Base-by-base conservation (phyloP, 2,888 invertebrate genomes). In the Plebejus argus region DNA sequence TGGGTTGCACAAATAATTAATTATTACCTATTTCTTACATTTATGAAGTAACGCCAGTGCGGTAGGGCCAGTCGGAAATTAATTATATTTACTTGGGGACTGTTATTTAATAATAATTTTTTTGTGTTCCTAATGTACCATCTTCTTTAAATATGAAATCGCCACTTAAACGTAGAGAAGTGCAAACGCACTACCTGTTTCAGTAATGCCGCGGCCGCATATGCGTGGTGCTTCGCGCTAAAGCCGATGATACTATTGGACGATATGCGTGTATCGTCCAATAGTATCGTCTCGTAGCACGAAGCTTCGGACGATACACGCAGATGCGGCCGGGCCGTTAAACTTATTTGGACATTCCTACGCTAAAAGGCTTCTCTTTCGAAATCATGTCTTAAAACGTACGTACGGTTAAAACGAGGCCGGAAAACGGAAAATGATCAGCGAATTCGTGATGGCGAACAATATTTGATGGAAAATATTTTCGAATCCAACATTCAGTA, bases 1-100 rank as follows among this genome's bases (percentile, higher is more conserved):
- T 85, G 86, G 86, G 84, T 80, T 83, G 82, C 83, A 82, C 84
- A 76, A 74, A 53, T 70, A 71, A 70, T 74, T 49, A 23, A 28
- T 74, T 66, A 66, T 66, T 33, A 23, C 66, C 66, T 33, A 66
- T 66, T 66, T 66, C 28, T 66, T 66, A 18, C 28, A 66, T 28
- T 66, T 66, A 66, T 66, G 12, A 23, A 61, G 61, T 23, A 12
- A 61, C 8, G 8, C 23, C 4, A 61, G 12, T 61, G 23, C 23
- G 18, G 18, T 66, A 66, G 12, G 28, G 58, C 20, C 8, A 28
- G 33, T 33, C 15, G 28, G 1, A 18, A 66, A 33, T 66, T 8
- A 23, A 61, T 28, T 20, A 15, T 15, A 12, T 0, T 23, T 61
- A 15, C 18, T 15, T 4, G 15, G 53, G 53, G 53, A 53, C 18